Evolutionary conservation across 2,797 vertebrate species (phyloP).

Genomic region (Hafferia zeledoni): DNA sequence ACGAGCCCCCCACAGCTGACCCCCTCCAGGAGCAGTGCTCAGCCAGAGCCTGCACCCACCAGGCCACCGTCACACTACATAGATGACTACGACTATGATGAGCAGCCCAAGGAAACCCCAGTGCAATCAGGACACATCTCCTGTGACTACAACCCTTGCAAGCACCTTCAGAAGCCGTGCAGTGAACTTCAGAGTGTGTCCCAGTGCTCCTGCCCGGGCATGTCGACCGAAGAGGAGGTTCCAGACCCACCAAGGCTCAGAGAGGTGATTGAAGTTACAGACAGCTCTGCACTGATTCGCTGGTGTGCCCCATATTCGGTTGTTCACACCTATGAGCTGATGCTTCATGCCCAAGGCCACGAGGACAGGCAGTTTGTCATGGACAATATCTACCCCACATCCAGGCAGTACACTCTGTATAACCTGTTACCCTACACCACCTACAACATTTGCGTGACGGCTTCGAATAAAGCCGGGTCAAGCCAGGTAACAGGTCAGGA

Average conservation of each 20-base stretch:
- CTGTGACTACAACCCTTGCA: slow-evolving; percentile 80
- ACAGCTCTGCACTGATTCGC: slow-evolving; percentile 75
- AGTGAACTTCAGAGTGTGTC: slow-evolving; percentile 68
- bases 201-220: slow-evolving; percentile 75
- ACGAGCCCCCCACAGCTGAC: neutral
- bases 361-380: slow-evolving; percentile 46
- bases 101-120: neutral
- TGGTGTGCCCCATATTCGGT: slow-evolving; percentile 82
- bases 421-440: slow-evolving; percentile 69
- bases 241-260: slow-evolving; percentile 72
- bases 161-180: slow-evolving; percentile 79
- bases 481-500: slow-evolving; percentile 44
- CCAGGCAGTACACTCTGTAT: slow-evolving; percentile 75
- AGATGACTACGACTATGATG: slow-evolving; percentile 49
- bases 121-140: neutral
- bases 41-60: neutral
- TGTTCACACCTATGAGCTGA: slow-evolving; percentile 74
- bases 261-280: slow-evolving; percentile 69
- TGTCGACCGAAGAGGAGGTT: slow-evolving; percentile 53
- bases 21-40: neutral
- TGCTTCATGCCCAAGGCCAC: neutral
- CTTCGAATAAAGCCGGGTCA: slow-evolving; percentile 73
- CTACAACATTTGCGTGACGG: slow-evolving; percentile 75
- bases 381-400: slow-evolving; percentile 67
- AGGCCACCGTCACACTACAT: neutral